Evolutionary conservation across 2,888 invertebrate genomes (phyloP), one percentile per base, ranked within the genome.

Genomic region (Andrena praecox): DNA sequence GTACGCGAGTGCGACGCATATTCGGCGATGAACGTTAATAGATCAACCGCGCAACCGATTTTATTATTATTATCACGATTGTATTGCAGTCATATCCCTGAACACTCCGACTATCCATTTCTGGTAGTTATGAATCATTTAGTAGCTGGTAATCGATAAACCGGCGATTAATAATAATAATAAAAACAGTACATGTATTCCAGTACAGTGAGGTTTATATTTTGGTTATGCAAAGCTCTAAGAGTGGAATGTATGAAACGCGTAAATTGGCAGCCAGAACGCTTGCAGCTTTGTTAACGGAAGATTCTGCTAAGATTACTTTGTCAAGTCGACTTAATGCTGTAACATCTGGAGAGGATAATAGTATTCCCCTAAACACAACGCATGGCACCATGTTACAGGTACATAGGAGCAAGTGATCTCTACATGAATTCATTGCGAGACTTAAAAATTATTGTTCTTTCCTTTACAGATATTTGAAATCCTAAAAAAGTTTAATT

Each of bases 11-110:
- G 96, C 16, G 85, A 88, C 71, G 87, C 84, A 50, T 93, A 93
- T 35, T 87, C 89, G 2, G 80, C 85, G n/a, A 85, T 87, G 42
- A 94, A 89, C 90, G 93, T 93, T 8, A 94, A 94, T 73, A 96
- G 96, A 80, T 96, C 96, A 0, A 95, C 96, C 5, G 94, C 98
- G 81, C 97, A 97, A 94, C 97, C 98, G 0, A 95, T 97, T 62
- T 94, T 99, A 84, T 94, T 98, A 90, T 94, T 99, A 77, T 94
- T 99, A 69, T 96, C 96, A 1, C 95, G 98, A 48, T 95, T 99
- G 4, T 97, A 97, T 93, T 97, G 97, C 0, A 96, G 97, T 0
- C 95, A 96, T 0, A 94, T 96, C 67, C 80, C 77, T 6, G 97
- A 98, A 1, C 24, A 16, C 16, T 42, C 42, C 5, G 16, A 12